These are phyloP conservation scores for Oreotrochilus melanogaster DNA, from an alignment of 2,113 vertebrate species.

Conservation along the genomic window DNA sequence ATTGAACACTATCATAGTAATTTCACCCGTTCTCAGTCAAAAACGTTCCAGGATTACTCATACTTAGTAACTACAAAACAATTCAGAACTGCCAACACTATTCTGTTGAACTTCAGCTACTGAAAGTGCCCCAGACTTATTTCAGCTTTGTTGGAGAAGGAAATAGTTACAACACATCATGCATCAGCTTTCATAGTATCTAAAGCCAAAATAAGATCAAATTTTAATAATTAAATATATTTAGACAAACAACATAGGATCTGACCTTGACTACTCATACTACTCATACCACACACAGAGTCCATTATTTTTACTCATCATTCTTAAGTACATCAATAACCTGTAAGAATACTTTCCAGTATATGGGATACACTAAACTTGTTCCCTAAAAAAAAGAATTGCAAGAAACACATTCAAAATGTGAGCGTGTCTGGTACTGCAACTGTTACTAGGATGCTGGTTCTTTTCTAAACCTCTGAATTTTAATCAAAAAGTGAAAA, in stretches of 20 bases:
- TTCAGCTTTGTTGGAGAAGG: background rate
- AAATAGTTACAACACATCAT: background rate
- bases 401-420: background rate
- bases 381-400: background rate
- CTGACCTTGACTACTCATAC: background rate
- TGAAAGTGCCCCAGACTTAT: background rate
- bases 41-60: slow-evolving; percentile 46
- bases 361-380: background rate
- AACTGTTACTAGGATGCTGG: background rate
- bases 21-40: background rate
- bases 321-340: background rate
- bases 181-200: background rate
- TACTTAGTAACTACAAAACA: background rate
- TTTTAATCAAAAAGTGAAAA: background rate
- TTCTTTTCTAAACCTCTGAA: background rate
- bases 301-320: background rate
- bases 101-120: background rate
- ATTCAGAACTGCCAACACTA: background rate
- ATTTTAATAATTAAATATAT: background rate
- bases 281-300: background rate
- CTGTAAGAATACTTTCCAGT: background rate
- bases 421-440: background rate
- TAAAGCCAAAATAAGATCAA: background rate
- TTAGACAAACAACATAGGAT: background rate
- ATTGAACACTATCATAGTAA: background rate